Base-by-base conservation (phyloP, 2,888 invertebrate genomes). In the Linyphia triangularis region DNA sequence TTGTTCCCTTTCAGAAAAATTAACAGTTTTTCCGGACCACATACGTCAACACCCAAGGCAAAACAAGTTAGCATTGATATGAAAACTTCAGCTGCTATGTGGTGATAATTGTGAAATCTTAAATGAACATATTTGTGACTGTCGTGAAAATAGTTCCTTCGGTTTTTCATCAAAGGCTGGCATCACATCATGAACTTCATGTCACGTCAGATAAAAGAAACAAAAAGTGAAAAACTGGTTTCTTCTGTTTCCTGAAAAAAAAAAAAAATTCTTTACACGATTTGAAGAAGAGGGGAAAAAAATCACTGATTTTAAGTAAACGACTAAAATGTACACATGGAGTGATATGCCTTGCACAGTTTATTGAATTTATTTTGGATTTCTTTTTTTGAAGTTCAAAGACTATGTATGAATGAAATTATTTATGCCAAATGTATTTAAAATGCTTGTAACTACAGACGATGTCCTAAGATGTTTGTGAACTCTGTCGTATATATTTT, bases 1-100 rank as follows among this genome's bases (percentile, higher is more conserved):
- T 33, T 19, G 0, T 69, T 59, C 37, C 37, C 16, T 81, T 82
- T 9, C 16, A 88, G 88, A 73, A 88, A 88, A 88, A 88, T 88
- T n/a, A 75, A 88, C 82, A 88, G 88, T 30, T 82, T 88, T 16
- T 88, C 88, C n/a, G 88, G 82, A n/a, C 82, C 88, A 5, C 82
- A 82, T 43, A 30, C 40, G 16, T 63, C 72, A 9, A n/a, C 43
- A 6, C 43, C 30, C 28, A 30, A 51, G 19, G 82, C 61, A 30
- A 86, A 81, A 24, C 65, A 81, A 6, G 82, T 88, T 19, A 82
- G 57, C 51, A 88, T 88, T 9, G 82, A 88, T 13, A 82, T 88
- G 88, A 75, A 82, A 57, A 43, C 88, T 13, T 73, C 70, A 3
- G 88, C 88, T 33, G 88, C 69, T n/a, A 69, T 88, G 69, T 88